Base-by-base conservation (phyloP, 1,140 invertebrate species). In the Nasonia longicornis region DNA sequence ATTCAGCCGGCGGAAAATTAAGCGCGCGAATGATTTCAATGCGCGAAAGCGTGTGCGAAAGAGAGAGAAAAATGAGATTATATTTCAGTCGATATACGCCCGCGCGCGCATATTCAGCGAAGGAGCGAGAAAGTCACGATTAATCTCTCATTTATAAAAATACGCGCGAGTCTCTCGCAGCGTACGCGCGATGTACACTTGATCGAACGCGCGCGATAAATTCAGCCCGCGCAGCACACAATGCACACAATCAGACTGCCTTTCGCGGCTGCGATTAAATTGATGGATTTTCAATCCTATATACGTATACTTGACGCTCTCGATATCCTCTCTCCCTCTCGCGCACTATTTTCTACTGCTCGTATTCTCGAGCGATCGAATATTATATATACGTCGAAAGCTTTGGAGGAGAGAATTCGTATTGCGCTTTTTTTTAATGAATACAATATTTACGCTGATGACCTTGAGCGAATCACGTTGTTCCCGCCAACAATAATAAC, bases 271-370 rank as follows among this genome's bases (percentile, higher is more conserved):
- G 64, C 29, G 70, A 72, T 73, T 66, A 69, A 75, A 80, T 75
- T 80, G 75, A 80, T 75, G 72, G 72, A 69, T 75, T 80, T 80
- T 80, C 72, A 75, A 80, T 80, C 29, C 2, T 48, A 14, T 58
- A 16, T 58, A 20, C 26, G 26, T 26, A 58, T n/a, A 74, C 45
- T 48, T 48, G 31, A 42, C 22, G 58, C 58, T 69, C 26, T 7
- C 38, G n/a, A 12, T 66, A 10, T 10, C n/a, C 74, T 66, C 31
- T 64, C 1, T 26, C 26, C 1, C 26, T 26, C 26, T 26, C 26
- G 26, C 26, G 26, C 26, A 26, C 26, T 26, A 26, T 26, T 26
- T 26, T 26, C 26, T 26, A 26, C 26, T 26, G 26, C 26, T 26
- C 26, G 26, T 26, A 26, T 26, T 26, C 26, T 26, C 26, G 26